phyloP scores from a whole-genome alignment of 2,888 invertebrate species.

The Lasioglossum oenotherae region DNA sequence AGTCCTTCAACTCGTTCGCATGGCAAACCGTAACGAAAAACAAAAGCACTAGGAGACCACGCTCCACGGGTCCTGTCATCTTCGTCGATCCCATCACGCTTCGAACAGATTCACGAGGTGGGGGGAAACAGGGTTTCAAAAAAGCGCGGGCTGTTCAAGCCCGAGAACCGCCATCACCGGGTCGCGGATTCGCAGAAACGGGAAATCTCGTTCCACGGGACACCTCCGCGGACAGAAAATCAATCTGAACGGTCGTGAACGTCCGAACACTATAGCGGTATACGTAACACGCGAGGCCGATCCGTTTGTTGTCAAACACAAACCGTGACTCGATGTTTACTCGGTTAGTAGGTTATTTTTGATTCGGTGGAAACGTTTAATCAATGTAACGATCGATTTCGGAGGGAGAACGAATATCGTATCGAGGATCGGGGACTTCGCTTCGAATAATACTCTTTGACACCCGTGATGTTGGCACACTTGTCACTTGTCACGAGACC shows the following conservation, averaged over 20 bases:
- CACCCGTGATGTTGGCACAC: slow-evolving; percentile 1
- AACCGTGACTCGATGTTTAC: slow-evolving; percentile 62
- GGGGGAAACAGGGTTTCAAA: not conserved
- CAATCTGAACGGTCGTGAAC: slow-evolving; percentile 13
- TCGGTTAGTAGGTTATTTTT: slow-evolving; percentile 32
- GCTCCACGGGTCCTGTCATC: slow-evolving; percentile 37
- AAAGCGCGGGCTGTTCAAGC: slow-evolving; percentile 8
- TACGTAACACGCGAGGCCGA: slow-evolving; percentile 11
- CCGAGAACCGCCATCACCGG: slow-evolving; percentile 43
- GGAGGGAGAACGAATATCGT: too few relatives aligned
- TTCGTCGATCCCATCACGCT: slow-evolving; percentile 15
- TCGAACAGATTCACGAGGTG: not conserved
- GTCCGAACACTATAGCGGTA: not conserved
- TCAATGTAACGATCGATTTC: not conserved
- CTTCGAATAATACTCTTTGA: not conserved
- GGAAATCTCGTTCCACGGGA: slow-evolving; percentile 22
- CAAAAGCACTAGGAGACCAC: slow-evolving; percentile 42
- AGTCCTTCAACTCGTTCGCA: slow-evolving; percentile 83
- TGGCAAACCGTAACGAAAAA: slow-evolving; percentile 41
- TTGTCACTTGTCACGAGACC: slow-evolving; percentile 5
- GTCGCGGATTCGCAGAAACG: not conserved
- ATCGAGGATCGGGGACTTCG: not conserved
- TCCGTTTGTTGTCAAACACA: slow-evolving; percentile 71
- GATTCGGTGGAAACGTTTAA: slow-evolving; percentile 16
- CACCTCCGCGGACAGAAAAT: slow-evolving; percentile 29